These are phyloP conservation scores for Epinephelus lanceolatus DNA, from an alignment of 2,113 vertebrate genomes.

Conservation along the genomic window DNA sequence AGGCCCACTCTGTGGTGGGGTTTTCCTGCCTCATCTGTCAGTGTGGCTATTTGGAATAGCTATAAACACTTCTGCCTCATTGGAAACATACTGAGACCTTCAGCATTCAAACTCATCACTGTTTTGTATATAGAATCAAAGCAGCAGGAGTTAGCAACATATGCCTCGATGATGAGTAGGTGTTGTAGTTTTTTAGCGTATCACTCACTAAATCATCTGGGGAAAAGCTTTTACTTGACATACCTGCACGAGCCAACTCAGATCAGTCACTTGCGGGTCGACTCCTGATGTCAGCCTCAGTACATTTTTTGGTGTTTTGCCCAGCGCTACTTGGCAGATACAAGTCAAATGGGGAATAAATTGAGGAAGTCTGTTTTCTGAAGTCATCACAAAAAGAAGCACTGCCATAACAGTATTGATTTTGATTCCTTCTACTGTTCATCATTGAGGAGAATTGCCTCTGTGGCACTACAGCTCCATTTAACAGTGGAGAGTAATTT, in stretches of 20 bases:
- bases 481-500: background rate
- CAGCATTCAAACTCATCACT: background rate
- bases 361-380: slow-evolving; percentile 14
- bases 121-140: background rate
- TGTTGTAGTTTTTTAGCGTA: background rate
- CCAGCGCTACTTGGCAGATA: slow-evolving; percentile 22
- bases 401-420: slow-evolving; percentile 24
- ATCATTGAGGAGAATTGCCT: background rate
- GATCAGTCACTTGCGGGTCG: slow-evolving; percentile 5
- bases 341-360: too few relatives aligned
- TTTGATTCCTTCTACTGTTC: slow-evolving; percentile 21
- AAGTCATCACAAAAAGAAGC: slow-evolving; percentile 15
- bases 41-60: background rate
- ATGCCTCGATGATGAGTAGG: background rate
- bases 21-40: background rate
- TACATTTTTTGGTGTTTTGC: slow-evolving; percentile 17
- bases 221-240: slow-evolving; percentile 32
- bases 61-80: background rate
- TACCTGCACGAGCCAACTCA: slow-evolving; percentile 9
- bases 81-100: background rate
- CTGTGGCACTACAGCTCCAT: background rate
- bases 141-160: background rate
- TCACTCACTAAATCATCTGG: background rate
- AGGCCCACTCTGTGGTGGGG: too few relatives aligned
- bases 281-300: slow-evolving; percentile 1